A percentile compares a stretch with the other conserved stretches of the same genome.
phyloP scores from a whole-genome alignment of 2,797 vertebrate species.

The Morelia viridis region DNA sequence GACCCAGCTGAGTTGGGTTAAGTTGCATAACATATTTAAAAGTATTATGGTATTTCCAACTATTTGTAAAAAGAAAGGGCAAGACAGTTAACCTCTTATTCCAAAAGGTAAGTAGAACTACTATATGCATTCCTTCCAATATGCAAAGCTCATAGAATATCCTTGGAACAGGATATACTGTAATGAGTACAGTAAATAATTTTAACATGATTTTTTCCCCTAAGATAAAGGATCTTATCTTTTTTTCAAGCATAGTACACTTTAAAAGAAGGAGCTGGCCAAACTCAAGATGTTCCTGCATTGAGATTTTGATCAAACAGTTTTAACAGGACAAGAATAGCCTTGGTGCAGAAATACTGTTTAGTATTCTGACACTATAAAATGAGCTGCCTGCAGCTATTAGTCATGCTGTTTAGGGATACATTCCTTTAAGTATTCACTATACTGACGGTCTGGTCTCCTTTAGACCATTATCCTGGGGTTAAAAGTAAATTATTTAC shows the following conservation, averaged over 20 bases:
- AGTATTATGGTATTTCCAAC: conserved; percentile 39
- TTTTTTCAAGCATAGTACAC: conserved; percentile 35
- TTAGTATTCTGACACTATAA: conserved; percentile 23
- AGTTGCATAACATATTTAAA: conserved; percentile 43
- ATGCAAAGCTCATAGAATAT: conserved; percentile 40
- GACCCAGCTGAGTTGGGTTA: conserved; percentile 32
- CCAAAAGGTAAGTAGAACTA: conserved; percentile 33
- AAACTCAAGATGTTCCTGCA: conserved; percentile 41
- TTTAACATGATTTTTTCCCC: conserved; percentile 5
- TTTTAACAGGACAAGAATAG: conserved; percentile 31
- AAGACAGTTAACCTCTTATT: conserved; percentile 49
- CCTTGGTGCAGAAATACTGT: conserved; percentile 38
- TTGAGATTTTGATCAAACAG: conserved; percentile 29
- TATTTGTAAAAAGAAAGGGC: conserved; percentile 46
- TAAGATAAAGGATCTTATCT: conserved; percentile 6
- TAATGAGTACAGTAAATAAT: conserved; percentile 42
- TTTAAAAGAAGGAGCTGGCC: conserved; percentile 42
- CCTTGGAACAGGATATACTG: conserved; percentile 39
- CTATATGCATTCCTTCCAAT: conserved; percentile 8
- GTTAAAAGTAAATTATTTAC: conserved; percentile 41
- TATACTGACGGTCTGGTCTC: conserved; percentile 33
- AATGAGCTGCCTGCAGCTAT: conserved; percentile 60
- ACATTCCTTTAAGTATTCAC: conserved; percentile 40
- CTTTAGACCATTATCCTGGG: conserved; percentile 34
- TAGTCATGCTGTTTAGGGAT: conserved; percentile 40